Base-by-base conservation (phyloP, 23 tunicate genomes). In the Diplosoma virens region DNA sequence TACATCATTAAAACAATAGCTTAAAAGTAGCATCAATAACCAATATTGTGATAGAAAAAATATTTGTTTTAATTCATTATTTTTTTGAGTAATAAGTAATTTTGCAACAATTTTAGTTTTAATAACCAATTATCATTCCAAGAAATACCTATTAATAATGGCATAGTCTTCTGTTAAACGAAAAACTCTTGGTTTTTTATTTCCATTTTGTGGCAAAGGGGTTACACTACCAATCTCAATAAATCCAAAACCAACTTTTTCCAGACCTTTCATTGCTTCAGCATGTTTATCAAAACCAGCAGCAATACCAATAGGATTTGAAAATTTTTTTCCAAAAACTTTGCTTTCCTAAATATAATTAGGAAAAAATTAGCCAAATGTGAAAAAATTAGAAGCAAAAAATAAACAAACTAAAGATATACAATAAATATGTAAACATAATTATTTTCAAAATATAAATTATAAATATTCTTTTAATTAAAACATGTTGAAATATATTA, bases 281-380 rank as follows among this genome's bases (percentile, higher is more conserved):
- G 92, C 97, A 85, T 92, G 84, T 59, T 92, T 92, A 54, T 92
- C 97, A 81, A 85, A 85, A 30, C 97, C 97, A 37, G 97, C 97
- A 5, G 97, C 97, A 47, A 92, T 85, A 66, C 97, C 97, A 29
- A 92, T 37, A 3, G 97, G 97, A 56, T 92, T 92, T n/a, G 33
- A 3, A 69, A 92, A 92, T 9, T 74, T 65, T 58, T 46, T 80
- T 24, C 71, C 75, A 75, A 77, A 85, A 21, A 92, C 82, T 14
- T 73, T 52, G 4, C 61, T 66, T 68, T 75, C 21, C 80, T 77
- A 68, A 18, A 48, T 25, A 61, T 4, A 61, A 61, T 2, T 17
- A 36, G 3, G 5, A n/a, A 11, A 23, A 9, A 56, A 56, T 56
- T 5, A 56, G 16, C 64, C 64, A 56, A 56, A 21, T 56, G 64